Percentiles rank a stretch among this genome's conserved stretches.
Conservation (phyloP, 2,113 vertebrate species). For the Chinchilla lanigera region DNA sequence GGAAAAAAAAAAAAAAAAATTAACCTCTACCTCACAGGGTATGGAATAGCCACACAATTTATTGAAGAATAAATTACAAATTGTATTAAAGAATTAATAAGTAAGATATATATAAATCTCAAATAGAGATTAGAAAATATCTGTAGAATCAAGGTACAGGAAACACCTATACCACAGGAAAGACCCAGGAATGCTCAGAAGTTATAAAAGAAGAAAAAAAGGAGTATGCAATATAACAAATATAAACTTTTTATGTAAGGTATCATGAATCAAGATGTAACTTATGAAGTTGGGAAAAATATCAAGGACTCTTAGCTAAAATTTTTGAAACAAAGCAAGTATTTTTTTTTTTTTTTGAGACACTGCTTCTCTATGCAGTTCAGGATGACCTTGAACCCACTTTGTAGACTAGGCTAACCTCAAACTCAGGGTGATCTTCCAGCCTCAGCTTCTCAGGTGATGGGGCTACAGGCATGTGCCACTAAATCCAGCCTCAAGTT, state of each 20-base stretch:
- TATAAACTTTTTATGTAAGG: not conserved
- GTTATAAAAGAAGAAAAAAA: not conserved
- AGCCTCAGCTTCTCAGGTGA: not conserved
- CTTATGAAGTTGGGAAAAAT: not conserved
- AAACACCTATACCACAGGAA: not conserved
- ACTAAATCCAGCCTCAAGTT: not conserved
- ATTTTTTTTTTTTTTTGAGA: not conserved
- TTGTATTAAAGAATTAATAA: not conserved
- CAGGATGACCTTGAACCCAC: not conserved
- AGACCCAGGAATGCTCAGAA: not conserved
- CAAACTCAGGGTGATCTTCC: not conserved
- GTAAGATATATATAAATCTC: not conserved
- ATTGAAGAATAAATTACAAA: slow-evolving; percentile 30
- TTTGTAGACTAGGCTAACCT: not conserved
- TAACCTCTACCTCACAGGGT: not conserved
- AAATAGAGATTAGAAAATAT: not conserved
- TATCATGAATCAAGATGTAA: not conserved
- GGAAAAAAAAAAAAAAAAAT: slow-evolving; percentile 45
- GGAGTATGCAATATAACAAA: not conserved
- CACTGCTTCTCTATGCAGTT: not conserved
- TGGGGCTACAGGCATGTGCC: not conserved
- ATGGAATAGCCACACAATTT: not conserved
- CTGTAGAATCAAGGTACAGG: not conserved
- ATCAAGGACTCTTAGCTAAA: slow-evolving; percentile 23
- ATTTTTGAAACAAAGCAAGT: not conserved